Percentiles rank a stretch among this genome's conserved stretches.
phyloP scores from a whole-genome alignment of 2,797 vertebrate genomes.

The Ptychadena robeensis region DNA sequence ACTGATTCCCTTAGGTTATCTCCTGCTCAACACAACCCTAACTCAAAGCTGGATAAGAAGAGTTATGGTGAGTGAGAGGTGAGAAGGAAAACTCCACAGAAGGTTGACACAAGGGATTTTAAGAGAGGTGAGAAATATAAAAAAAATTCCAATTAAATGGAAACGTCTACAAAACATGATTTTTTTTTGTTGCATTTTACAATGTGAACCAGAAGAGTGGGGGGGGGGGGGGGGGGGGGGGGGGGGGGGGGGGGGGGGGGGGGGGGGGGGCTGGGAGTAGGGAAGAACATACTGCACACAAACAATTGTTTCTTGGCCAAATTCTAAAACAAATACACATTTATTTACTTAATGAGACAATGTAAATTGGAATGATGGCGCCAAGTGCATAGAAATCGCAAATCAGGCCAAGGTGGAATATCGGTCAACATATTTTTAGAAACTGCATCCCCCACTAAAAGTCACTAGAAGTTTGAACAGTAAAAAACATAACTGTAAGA shows the following conservation, averaged over 20 bases:
- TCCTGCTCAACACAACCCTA: conserved; percentile 8
- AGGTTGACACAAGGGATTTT: neutral
- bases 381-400: neutral
- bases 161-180: neutral
- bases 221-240: no score
- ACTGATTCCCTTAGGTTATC: conserved; percentile 20
- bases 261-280: no score
- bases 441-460: no score
- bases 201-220: neutral
- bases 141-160: neutral
- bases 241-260: no score
- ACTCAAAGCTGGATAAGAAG: neutral
- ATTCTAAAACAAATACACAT: neutral
- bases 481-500: no score
- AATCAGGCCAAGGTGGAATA: neutral
- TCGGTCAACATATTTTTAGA: no score
- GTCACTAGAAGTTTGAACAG: no score
- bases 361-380: neutral
- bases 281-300: neutral
- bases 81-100: neutral
- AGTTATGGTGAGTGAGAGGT: neutral
- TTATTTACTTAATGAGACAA: neutral
- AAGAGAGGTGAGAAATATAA: neutral
- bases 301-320: neutral
- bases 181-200: neutral